These are phyloP conservation scores for Rhinichthys osculus DNA, from an alignment of 2,797 vertebrate species.

Conservation along the genomic window DNA sequence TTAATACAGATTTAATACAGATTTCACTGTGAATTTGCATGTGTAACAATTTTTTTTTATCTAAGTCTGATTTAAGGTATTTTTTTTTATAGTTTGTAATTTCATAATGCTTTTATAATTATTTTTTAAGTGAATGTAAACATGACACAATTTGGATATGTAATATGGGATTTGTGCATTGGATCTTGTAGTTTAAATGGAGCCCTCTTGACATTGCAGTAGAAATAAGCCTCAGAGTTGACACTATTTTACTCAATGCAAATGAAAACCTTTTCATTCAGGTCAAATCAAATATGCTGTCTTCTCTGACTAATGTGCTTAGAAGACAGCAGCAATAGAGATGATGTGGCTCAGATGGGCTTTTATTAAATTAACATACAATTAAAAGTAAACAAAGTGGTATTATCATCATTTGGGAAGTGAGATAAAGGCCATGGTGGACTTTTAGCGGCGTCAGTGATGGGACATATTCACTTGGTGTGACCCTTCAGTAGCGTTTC, in stretches of 20 bases:
- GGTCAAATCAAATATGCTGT: not conserved
- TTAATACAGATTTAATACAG: not conserved
- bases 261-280: not conserved
- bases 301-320: not conserved
- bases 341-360: not conserved
- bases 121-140: not conserved
- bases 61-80: not conserved
- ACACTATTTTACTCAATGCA: constrained; percentile 4
- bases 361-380: not conserved
- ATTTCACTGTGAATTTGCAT: not conserved
- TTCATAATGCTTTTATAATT: not conserved
- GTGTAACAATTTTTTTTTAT: too few species aligned
- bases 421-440: not conserved
- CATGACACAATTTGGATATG: not conserved
- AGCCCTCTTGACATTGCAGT: not conserved
- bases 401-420: not conserved
- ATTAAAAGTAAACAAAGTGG: constrained; percentile 13
- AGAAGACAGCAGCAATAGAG: not conserved
- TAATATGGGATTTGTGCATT: not conserved
- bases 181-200: not conserved
- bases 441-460: not conserved
- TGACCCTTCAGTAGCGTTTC: not conserved
- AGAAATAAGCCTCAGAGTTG: not conserved
- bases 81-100: not conserved
- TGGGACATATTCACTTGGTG: not conserved